Evolutionary conservation across 2,797 vertebrate species (phyloP), one percentile per base, ranked within the genome.

Genomic region (Pseudomugil gertrudae): DNA sequence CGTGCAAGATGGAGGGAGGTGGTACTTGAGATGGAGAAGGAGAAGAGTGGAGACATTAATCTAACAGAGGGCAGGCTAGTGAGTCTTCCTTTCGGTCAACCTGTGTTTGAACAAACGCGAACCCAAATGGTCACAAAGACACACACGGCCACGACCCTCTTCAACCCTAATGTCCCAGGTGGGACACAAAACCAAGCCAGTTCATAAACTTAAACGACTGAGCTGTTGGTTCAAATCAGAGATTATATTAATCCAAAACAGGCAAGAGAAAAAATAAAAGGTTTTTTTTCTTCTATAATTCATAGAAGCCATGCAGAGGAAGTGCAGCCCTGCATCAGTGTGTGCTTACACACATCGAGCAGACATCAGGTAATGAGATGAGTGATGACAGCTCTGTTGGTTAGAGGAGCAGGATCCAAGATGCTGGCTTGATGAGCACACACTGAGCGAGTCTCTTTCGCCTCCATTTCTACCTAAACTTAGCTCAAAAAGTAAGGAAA

Each of bases 11-110:
- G 82, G 83, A 84, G 74, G 82, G 75, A 84, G 78, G 66, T 78
- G 83, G 72, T 69, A 84, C 78, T 87, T 35, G 78, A 85, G 87
- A 87, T 82, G 81, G 80, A 85, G 79, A 78, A 78, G 81, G 82
- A 76, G 62, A 83, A 78, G 76, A 84, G 61, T 51, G 63, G 79
- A 78, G 67, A 80, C 88, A 90, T 92, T 89, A 86, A 92, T 92
- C 89, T 90, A 81, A 66, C 76, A 77, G 79, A 87, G 85, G 78
- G 81, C 84, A 90, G 74, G 67, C 69, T 57, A 26, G 69, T 67
- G 59, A 53, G 56, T 79, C 64, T 76, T 68, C 73, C 60, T 75
- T 55, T 78, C 15, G 72, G 35, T 66, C 69, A 55, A 51, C 55
- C 64, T 68, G 45, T 67, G 26, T 59, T 62, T 80, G 64, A 53